Conservation (phyloP, 2,888 invertebrate genomes). For the Plemyria rubiginata region DNA sequence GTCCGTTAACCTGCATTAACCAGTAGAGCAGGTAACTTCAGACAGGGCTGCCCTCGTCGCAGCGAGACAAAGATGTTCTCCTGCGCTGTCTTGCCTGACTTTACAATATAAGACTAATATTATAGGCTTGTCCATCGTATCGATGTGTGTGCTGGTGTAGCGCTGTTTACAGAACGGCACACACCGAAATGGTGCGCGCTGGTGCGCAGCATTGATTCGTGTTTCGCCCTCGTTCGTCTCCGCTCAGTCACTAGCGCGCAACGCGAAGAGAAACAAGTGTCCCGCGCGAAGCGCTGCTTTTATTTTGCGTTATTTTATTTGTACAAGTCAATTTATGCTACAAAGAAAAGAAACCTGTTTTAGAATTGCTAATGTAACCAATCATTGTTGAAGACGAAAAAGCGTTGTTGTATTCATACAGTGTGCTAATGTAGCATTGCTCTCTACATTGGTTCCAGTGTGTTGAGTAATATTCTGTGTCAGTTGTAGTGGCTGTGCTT, state of each 20-base stretch:
- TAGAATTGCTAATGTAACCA: constrained; percentile 57
- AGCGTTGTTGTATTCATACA: constrained; percentile 53
- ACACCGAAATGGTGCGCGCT: constrained; percentile 67
- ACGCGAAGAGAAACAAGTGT: constrained; percentile 77
- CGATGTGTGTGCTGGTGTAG: constrained; percentile 56
- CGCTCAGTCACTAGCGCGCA: constrained; percentile 82
- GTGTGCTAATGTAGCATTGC: constrained; percentile 60
- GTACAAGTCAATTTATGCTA: constrained; percentile 53
- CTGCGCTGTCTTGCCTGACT: constrained; percentile 11
- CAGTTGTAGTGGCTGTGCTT: constrained; percentile 81
- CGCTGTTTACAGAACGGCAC: constrained; percentile 54
- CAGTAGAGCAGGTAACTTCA: constrained; percentile 58
- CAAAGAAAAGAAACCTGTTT: constrained; percentile 73
- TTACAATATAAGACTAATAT: constrained; percentile 3
- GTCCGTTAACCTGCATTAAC: constrained; percentile 61
- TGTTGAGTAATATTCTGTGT: constrained; percentile 82
- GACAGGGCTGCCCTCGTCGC: constrained; percentile 52
- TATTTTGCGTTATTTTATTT: constrained; percentile 75
- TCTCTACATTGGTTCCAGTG: constrained; percentile 74
- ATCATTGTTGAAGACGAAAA: constrained; percentile 55
- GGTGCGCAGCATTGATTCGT: constrained; percentile 81
- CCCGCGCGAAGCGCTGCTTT: constrained; percentile 62
- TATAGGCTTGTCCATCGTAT: constrained; percentile 40
- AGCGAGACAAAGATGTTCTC: constrained; percentile 54
- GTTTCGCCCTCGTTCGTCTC: constrained; percentile 60